A percentile compares a stretch with the other conserved stretches of the same genome.
phyloP scores from a whole-genome alignment of 1,140 invertebrate genomes.

The Ephestia elutella region DNA sequence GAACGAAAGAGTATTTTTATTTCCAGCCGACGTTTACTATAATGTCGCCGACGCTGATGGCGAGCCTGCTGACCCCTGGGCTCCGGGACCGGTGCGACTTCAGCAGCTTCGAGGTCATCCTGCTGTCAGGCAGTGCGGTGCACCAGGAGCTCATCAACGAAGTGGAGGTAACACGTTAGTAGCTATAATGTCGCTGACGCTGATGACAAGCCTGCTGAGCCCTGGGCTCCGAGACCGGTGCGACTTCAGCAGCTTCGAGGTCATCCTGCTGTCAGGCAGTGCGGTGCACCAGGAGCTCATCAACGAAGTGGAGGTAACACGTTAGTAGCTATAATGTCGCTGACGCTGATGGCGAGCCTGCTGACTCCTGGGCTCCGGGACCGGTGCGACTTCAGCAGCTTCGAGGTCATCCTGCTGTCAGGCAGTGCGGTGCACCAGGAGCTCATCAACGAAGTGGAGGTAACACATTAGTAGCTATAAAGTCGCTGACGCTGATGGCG shows the following conservation, averaged over 20 bases:
- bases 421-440: too few relatives aligned
- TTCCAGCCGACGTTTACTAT: not conserved
- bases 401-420: too few relatives aligned
- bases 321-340: not conserved
- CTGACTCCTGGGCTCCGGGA: too few relatives aligned
- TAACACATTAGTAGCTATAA: too few relatives aligned
- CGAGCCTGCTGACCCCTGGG: not conserved
- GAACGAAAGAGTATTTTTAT: not conserved
- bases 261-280: too few relatives aligned
- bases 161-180: constrained; percentile 6
- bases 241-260: constrained; percentile 10
- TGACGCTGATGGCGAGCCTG: not conserved
- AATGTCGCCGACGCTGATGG: constrained; percentile 4
- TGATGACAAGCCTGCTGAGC: not conserved
- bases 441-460: too few relatives aligned
- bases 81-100: constrained; percentile 3
- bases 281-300: not conserved
- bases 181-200: not conserved
- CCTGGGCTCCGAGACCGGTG: not conserved
- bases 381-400: too few relatives aligned
- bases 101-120: constrained; percentile 7
- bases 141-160: constrained; percentile 1
- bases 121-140: constrained; percentile 8
- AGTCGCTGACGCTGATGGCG: too few relatives aligned
- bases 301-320: constrained; percentile 7